Evolutionary conservation across 2,113 vertebrate species (phyloP).

Genomic region (Eulemur rufifrons): DNA sequence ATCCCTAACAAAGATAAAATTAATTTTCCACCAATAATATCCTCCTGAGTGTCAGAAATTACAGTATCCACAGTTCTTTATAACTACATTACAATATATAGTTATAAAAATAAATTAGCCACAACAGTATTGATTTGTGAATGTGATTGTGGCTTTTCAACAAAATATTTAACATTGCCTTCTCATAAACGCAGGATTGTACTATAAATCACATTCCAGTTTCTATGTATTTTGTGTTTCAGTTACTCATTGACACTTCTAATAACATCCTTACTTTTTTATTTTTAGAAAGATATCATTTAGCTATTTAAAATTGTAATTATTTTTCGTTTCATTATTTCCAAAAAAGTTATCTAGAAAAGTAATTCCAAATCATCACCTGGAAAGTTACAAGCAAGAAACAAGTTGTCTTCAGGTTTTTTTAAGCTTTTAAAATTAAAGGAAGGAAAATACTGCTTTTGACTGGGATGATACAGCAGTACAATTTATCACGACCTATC

Average conservation of each 20-base stretch:
- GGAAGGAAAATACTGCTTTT: constrained; percentile 43
- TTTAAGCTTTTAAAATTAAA: constrained; percentile 47
- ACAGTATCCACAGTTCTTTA: not conserved
- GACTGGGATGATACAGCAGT: not conserved
- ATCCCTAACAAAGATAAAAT: constrained; percentile 32
- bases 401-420: not conserved
- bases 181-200: not conserved
- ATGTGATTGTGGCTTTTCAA: not conserved
- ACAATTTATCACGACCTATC: not conserved
- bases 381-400: constrained; percentile 19
- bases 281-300: constrained; percentile 42
- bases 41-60: constrained; percentile 62
- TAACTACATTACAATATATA: not conserved
- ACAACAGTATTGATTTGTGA: not conserved
- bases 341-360: constrained; percentile 7
- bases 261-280: not conserved
- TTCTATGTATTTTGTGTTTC: not conserved
- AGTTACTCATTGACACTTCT: not conserved
- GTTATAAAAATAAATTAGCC: constrained; percentile 37
- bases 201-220: constrained; percentile 14
- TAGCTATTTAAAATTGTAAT: constrained; percentile 12
- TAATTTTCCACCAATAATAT: constrained; percentile 26
- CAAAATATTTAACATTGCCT: not conserved
- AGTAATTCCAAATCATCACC: constrained; percentile 35
- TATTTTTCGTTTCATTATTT: constrained; percentile 54